Conservation (phyloP, 2,888 invertebrate species). For the Lycaena phlaeas region DNA sequence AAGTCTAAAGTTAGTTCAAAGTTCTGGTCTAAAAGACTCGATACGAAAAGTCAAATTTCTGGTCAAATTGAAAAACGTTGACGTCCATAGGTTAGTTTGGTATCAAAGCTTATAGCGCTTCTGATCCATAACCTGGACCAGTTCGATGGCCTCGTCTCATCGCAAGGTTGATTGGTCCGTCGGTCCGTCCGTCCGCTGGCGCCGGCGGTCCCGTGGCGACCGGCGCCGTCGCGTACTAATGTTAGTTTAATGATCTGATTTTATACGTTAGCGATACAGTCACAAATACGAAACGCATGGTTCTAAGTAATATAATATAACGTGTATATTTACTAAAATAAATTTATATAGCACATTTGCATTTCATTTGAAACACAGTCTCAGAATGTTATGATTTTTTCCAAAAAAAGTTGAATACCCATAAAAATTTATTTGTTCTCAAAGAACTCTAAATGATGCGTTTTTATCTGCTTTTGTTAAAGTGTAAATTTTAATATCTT, state of each 20-base stretch:
- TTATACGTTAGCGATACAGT: conserved; percentile 22
- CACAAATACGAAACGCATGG: conserved; percentile 26
- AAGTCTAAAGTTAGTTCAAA: not conserved
- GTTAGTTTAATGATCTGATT: conserved; percentile 46
- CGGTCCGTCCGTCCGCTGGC: conserved; percentile 13
- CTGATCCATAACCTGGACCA: too few relatives aligned
- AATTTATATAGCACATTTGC: conserved; percentile 44
- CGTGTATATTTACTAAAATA: conserved; percentile 52
- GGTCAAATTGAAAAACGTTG: too few relatives aligned
- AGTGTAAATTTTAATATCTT: too few relatives aligned
- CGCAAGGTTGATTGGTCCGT: conserved; percentile 17
- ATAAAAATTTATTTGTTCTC: too few relatives aligned
- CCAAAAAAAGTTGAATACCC: too few relatives aligned
- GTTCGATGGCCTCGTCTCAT: too few relatives aligned
- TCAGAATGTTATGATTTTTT: too few relatives aligned
- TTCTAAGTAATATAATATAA: conserved; percentile 24
- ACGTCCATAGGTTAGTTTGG: too few relatives aligned
- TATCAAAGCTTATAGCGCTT: too few relatives aligned
- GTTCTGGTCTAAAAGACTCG: not conserved
- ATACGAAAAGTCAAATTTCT: not conserved
- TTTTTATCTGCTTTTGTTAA: too few relatives aligned
- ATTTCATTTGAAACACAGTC: too few relatives aligned
- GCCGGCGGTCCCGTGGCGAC: not conserved
- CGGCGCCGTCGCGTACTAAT: conserved; percentile 2
- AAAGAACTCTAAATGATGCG: too few relatives aligned